Conservation (phyloP, 92 coral and sea anemone genomes). For the Paragorgia papillata region DNA sequence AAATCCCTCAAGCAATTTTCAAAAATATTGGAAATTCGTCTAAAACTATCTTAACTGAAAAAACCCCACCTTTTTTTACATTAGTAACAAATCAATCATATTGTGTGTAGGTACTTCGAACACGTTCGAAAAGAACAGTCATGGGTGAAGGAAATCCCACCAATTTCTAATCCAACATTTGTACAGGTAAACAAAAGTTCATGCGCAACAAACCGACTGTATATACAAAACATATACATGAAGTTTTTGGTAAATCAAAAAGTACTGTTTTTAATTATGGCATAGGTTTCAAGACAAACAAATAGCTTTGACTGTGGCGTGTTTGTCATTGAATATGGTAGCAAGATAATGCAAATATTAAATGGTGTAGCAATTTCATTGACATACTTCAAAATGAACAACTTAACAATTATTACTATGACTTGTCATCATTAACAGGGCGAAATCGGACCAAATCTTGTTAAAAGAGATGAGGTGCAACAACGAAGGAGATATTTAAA, state of each 20-base stretch:
- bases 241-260: background rate
- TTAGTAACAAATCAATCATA: no score
- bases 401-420: background rate
- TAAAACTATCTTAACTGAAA: no score
- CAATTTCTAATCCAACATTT: slow-evolving; percentile 9
- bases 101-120: no score
- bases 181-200: slow-evolving; percentile 1
- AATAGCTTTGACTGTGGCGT: slow-evolving; percentile 20
- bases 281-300: slow-evolving; percentile 21
- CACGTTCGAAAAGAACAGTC: no score
- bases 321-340: slow-evolving; percentile 19
- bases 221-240: no score
- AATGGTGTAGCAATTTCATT: background rate
- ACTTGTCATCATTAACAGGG: slow-evolving; percentile 1
- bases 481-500: background rate
- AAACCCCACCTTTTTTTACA: no score
- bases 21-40: no score
- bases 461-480: slow-evolving; percentile 6
- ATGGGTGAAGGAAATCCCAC: background rate
- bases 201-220: no score
- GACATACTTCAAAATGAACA: background rate
- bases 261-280: background rate
- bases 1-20: no score
- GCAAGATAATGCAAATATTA: slow-evolving; percentile 4
- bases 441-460: no score